These are phyloP conservation scores for Acromyrmex heyeri DNA, from an alignment of 1,140 invertebrate genomes.

Conservation along the genomic window DNA sequence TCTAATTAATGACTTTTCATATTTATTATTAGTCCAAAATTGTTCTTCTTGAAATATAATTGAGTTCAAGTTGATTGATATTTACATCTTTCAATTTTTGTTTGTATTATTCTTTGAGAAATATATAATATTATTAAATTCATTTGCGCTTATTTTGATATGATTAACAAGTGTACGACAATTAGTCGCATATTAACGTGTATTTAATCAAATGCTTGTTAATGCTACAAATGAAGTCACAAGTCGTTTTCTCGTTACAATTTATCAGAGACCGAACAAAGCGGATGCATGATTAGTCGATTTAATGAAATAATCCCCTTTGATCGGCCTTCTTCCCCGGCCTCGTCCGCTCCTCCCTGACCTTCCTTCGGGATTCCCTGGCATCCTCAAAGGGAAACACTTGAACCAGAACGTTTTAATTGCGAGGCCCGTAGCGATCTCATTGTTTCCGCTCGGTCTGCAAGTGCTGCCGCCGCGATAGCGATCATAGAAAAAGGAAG, in stretches of 20 bases:
- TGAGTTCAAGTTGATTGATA: background rate
- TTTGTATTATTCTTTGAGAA: background rate
- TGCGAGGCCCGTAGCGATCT: constrained; percentile 80
- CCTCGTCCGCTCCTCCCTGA: constrained; percentile 72
- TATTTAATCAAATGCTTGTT: constrained; percentile 17
- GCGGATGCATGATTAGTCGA: constrained; percentile 82
- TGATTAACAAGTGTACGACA: background rate
- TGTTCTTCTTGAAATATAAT: background rate
- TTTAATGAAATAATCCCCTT: constrained; percentile 86
- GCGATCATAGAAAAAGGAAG: constrained; percentile 57
- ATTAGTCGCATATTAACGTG: background rate
- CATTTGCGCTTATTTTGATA: background rate
- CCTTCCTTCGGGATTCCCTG: constrained; percentile 76
- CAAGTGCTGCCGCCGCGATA: constrained; percentile 66
- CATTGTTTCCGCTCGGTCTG: constrained; percentile 83
- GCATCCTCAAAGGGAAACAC: constrained; percentile 83
- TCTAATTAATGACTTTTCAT: too few species aligned
- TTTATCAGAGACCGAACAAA: constrained; percentile 63
- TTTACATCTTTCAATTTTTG: background rate
- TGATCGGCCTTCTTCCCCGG: constrained; percentile 80
- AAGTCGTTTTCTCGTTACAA: constrained; percentile 40
- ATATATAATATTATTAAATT: background rate
- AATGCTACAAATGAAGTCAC: constrained; percentile 38
- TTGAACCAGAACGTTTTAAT: constrained; percentile 86
- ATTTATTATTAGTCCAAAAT: too few species aligned